Evolutionary conservation across 1,140 invertebrate species (phyloP), one percentile per base, ranked within the genome.

Genomic region (Hermetia illucens): DNA sequence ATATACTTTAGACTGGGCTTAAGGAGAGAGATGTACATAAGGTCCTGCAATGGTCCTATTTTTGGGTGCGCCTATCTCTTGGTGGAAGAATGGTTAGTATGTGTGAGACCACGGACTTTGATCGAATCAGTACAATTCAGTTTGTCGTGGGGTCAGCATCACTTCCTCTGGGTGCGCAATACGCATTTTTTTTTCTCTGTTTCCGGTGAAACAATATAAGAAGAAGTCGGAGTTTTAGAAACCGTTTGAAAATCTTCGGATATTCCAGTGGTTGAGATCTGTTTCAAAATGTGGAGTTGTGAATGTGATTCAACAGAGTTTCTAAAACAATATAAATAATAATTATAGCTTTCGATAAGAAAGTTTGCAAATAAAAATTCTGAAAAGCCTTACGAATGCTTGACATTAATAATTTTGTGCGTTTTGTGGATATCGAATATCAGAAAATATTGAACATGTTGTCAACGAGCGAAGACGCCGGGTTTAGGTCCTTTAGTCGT

Each of bases 401-500:
- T 9, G 34, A 16, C 30, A 43, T 36, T 34, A 5, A 38, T 21
- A 25, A 17, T 37, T 37, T 18, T 16, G 17, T 32, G 31, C 15
- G 31, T 10, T 13, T 10, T 16, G 31, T 32, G n/a, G 20, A 32
- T 16, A 34, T n/a, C n/a, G n/a, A n/a, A n/a, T n/a, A n/a, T n/a
- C n/a, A 20, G 6, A 39, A 46, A 43, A 55, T 54, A 50, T 56
- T 21, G 3, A 39, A 33, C 52, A 55, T 60, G 55, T 44, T 60
- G 44, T 60, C 57, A 34, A 56, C 59, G 44, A 59, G 57, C 47
- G 57, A 60, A 46, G 57, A 60, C 55, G 55, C 57, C 44, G 57
- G 57, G 59, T 60, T 60, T 55, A 50, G 53, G 46, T 60, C 57
- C 36, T 49, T 59, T 45, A 60, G 55, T 50, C 57, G 57, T 60